Evolutionary conservation across 2,888 invertebrate species (phyloP).

Genomic region (Heliconius cydno): DNA sequence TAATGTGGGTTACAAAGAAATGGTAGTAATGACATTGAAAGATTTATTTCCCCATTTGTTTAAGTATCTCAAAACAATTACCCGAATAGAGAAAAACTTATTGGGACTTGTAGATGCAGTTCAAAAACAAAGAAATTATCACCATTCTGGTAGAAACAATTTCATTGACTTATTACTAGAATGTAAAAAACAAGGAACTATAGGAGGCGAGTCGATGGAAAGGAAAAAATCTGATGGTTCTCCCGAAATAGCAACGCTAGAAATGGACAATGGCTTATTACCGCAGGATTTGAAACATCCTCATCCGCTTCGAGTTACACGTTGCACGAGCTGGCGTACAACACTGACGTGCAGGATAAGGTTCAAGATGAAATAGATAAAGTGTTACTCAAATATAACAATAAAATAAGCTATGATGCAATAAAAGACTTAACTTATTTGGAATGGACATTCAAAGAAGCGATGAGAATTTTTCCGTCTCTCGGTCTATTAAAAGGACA

Average conservation of each 20-base stretch:
- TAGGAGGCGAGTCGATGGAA: constrained; percentile 52
- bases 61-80: constrained; percentile 55
- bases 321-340: constrained; percentile 65
- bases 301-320: constrained; percentile 66
- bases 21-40: constrained; percentile 54
- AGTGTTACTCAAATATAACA: constrained; percentile 57
- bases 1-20: constrained; percentile 49
- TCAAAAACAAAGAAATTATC: constrained; percentile 58
- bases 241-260: constrained; percentile 41
- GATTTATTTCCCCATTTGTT: constrained; percentile 59
- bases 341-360: constrained; percentile 60
- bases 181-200: constrained; percentile 50
- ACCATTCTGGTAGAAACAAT: constrained; percentile 59
- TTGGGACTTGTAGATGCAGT: constrained; percentile 58
- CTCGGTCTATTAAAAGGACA: constrained; percentile 61
- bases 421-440: constrained; percentile 68
- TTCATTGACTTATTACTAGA: constrained; percentile 53
- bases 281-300: too few species aligned
- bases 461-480: constrained; percentile 69
- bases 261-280: constrained; percentile 45
- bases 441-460: constrained; percentile 64
- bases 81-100: constrained; percentile 60
- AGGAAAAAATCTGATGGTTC: constrained; percentile 44
- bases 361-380: constrained; percentile 63
- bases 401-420: constrained; percentile 64